Evolutionary conservation across 2,888 invertebrate genomes (phyloP), one percentile per base, ranked within the genome.

Genomic region (Hydrotaea cyrtoneurina): DNA sequence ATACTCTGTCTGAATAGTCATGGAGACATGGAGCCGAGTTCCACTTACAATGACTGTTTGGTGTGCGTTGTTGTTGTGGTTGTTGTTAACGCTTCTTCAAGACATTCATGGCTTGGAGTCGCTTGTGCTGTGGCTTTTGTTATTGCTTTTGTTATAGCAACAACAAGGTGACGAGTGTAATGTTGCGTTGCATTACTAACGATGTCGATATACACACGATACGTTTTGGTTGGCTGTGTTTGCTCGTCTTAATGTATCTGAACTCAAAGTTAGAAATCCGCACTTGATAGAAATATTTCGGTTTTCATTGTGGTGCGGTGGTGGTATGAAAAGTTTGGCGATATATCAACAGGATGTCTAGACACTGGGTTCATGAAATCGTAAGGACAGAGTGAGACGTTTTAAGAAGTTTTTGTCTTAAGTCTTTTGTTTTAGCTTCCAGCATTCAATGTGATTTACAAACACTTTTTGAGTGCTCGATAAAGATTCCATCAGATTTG

Each of bases 131-230:
- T 26, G 15, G 36, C 13, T 73, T 3, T 31, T 66, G 73, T 13
- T 43, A 13, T 57, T 74, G 26, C 31, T 31, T 31, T 2, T 4
- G 31, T 31, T 31, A 23, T 50, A 73, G 23, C 64, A 74, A 21
- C 83, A 81, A 84, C 86, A 85, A 86, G 84, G 85, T 86, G 86
- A 85, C 86, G 85, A 83, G 83, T 83, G 85, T 86, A 86, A 85
- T 86, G 86, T 86, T 86, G 86, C 86, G 81, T 86, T 86, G 85
- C 86, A 84, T 72, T 76, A 46, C 83, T 62, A 23, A 23, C 55
- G 55, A 55, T 21, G 19, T 62, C 62, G 17, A 46, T 23, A 26
- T 59, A 59, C n/a, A 15, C 26, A 26, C 31, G 31, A 31, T 26
- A 26, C 26, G 23, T 21, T 59, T 59, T 4, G 21, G 10, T 59